Evolutionary conservation across 1,140 invertebrate species (phyloP).

Genomic region (Drosophila willistoni): DNA sequence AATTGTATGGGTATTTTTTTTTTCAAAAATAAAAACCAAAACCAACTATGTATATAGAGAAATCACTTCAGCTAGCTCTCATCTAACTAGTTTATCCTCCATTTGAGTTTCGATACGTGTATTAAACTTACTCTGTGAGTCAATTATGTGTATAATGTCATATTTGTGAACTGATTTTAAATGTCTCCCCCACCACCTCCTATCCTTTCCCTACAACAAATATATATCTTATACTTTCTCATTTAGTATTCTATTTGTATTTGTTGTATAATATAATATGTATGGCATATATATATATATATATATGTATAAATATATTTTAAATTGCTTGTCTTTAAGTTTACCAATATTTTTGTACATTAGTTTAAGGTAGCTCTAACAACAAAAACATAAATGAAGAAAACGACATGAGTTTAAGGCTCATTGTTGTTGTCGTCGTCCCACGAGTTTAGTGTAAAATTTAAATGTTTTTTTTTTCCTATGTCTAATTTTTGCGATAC

Average conservation of each 20-base stretch:
- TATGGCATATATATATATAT: slow-evolving; percentile 57
- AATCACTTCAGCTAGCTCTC: no score
- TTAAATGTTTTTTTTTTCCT: slow-evolving; percentile 31
- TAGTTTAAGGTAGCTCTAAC: slow-evolving; percentile 67
- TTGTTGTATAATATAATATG: slow-evolving; percentile 48
- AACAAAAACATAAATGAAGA: slow-evolving; percentile 20
- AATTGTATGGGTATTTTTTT: no score
- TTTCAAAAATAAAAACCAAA: no score
- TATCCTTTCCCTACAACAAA: no score
- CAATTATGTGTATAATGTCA: slow-evolving; percentile 68
- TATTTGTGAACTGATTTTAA: slow-evolving; percentile 48
- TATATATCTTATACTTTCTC: slow-evolving; percentile 18
- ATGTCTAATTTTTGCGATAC: slow-evolving; percentile 7
- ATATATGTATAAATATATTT: slow-evolving; percentile 35
- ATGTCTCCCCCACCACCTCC: background rate
- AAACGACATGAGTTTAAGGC: background rate
- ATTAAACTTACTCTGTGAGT: slow-evolving; percentile 71
- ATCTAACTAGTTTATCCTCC: slow-evolving; percentile 1
- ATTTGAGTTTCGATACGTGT: slow-evolving; percentile 49
- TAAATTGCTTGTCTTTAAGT: slow-evolving; percentile 70
- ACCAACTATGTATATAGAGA: background rate
- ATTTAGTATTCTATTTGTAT: slow-evolving; percentile 20
- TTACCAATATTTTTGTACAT: slow-evolving; percentile 75
- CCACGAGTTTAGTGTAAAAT: slow-evolving; percentile 27
- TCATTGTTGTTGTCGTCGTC: slow-evolving; percentile 1